These are phyloP conservation scores for Eumaeus atala DNA, from an alignment of 1,140 invertebrate genomes.

Conservation along the genomic window DNA sequence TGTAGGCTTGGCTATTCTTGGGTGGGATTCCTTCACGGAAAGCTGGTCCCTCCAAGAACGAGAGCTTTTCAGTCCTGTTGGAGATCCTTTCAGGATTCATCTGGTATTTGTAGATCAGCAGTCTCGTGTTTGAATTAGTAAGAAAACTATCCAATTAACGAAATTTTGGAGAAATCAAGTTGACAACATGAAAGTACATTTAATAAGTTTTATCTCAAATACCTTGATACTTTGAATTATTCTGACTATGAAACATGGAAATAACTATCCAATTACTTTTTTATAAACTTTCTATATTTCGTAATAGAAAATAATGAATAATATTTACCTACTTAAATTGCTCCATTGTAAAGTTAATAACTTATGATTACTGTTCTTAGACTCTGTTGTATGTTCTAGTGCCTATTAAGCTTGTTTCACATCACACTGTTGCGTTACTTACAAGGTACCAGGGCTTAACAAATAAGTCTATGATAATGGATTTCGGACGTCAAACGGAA, in stretches of 20 bases:
- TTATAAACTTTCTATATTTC: conserved; percentile 1
- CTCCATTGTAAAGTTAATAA: not conserved
- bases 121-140: conserved; percentile 35
- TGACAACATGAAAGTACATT: conserved; percentile 26
- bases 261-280: conserved; percentile 22
- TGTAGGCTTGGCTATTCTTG: too few relatives aligned
- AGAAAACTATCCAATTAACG: conserved; percentile 32
- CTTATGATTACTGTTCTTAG: not conserved
- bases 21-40: too few relatives aligned
- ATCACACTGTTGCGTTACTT: conserved; percentile 31
- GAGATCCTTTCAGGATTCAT: conserved; percentile 27
- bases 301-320: not conserved
- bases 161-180: conserved; percentile 33
- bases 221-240: too few relatives aligned
- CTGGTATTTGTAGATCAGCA: conserved; percentile 38
- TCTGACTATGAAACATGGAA: too few relatives aligned
- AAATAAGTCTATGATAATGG: conserved; percentile 25
- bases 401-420: conserved; percentile 6
- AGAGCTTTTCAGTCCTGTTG: too few relatives aligned
- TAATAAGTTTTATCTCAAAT: conserved; percentile 28
- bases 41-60: too few relatives aligned
- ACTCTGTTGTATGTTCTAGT: too few relatives aligned
- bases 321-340: conserved; percentile 1
- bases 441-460: conserved; percentile 30
- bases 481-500: too few relatives aligned